A percentile compares a stretch with the other conserved stretches of the same genome.
phyloP scores from a whole-genome alignment of 2,797 vertebrate genomes.

The Oryzias sinensis region DNA sequence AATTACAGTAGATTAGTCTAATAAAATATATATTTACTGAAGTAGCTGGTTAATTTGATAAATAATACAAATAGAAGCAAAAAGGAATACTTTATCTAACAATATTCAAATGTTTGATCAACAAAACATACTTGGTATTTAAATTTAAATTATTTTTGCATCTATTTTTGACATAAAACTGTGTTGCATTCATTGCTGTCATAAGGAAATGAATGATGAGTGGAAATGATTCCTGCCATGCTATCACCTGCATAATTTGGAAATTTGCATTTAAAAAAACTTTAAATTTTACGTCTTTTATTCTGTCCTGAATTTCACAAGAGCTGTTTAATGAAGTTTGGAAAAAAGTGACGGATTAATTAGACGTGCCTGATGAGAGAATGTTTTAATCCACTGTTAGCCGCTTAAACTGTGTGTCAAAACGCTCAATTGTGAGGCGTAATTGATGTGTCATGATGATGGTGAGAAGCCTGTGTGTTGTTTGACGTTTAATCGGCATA shows the following conservation, averaged over 20 bases:
- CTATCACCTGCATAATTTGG: slow-evolving; percentile 14
- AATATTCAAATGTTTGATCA: no score
- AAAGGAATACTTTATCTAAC: no score
- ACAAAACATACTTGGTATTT: no score
- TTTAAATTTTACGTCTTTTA: slow-evolving; percentile 16
- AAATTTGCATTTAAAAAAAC: slow-evolving; percentile 17
- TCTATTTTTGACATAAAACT: no score
- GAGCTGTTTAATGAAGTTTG: slow-evolving; percentile 29
- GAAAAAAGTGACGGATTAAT: slow-evolving; percentile 39
- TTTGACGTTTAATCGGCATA: slow-evolving; percentile 65
- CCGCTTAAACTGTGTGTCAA: slow-evolving; percentile 35
- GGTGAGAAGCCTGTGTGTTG: slow-evolving; percentile 59
- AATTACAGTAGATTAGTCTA: no score
- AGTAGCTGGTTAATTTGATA: no score
- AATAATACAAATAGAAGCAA: no score
- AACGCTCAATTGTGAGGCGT: slow-evolving; percentile 43
- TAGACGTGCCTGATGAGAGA: slow-evolving; percentile 25
- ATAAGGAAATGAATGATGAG: slow-evolving; percentile 28
- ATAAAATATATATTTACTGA: no score
- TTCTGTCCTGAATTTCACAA: slow-evolving; percentile 14
- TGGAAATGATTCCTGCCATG: slow-evolving; percentile 8
- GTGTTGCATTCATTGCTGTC: no score
- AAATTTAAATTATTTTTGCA: no score
- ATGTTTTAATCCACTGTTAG: slow-evolving; percentile 43
- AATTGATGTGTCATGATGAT: slow-evolving; percentile 65